Conservation (phyloP, 2,888 invertebrate species). For the Idaea aversata region DNA sequence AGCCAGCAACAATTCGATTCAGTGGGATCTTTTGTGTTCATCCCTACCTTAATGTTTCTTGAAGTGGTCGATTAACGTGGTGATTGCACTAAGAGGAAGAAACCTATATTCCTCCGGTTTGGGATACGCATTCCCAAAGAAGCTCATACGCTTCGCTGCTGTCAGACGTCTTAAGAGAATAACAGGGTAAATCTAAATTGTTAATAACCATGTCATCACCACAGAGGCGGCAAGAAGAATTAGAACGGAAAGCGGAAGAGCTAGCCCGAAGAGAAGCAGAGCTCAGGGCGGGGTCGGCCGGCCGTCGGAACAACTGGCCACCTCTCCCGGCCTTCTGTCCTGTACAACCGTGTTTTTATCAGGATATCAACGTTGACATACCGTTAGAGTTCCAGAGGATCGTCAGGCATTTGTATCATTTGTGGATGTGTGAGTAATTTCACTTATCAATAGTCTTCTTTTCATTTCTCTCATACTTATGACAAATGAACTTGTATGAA, state of each 20-base stretch:
- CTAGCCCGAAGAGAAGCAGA: constrained; percentile 93
- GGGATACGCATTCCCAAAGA: no score
- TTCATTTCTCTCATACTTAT: constrained; percentile 6
- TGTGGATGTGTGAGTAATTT: constrained; percentile 95
- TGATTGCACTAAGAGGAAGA: no score
- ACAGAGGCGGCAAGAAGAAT: constrained; percentile 91
- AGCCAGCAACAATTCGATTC: no score
- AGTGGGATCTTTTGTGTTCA: no score
- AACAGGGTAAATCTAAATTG: not conserved
- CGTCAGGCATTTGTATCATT: constrained; percentile 95
- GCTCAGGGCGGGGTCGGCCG: constrained; percentile 83
- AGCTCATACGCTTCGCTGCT: no score
- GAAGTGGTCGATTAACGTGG: no score
- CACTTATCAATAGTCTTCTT: no score
- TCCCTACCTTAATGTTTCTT: no score
- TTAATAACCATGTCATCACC: not conserved
- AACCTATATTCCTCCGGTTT: no score
- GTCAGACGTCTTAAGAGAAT: not conserved
- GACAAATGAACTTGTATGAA: no score
- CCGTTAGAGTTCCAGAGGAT: constrained; percentile 98
- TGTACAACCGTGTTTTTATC: constrained; percentile 99
- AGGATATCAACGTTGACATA: constrained; percentile 99
- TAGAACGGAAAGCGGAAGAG: constrained; percentile 95
- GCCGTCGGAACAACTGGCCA: constrained; percentile 97
- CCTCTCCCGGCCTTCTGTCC: constrained; percentile 96